phyloP scores from a whole-genome alignment of 2,113 vertebrate genomes.

The Polypterus senegalus region DNA sequence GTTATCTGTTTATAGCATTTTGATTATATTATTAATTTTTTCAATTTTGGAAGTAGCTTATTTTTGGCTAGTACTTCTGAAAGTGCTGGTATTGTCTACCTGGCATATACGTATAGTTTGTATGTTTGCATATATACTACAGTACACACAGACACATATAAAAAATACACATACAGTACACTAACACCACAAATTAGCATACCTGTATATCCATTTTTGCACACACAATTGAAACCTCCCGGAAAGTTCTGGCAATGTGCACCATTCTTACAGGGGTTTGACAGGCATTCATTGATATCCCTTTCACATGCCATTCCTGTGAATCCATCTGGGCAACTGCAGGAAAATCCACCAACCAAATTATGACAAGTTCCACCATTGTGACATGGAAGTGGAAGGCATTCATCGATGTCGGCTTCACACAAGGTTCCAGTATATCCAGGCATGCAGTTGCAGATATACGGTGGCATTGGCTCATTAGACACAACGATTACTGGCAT shows the following conservation, averaged over 20 bases:
- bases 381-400: slow-evolving; percentile 84
- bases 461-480: slow-evolving; percentile 70
- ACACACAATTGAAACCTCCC: slow-evolving; percentile 83
- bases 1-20: too few species aligned
- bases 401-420: slow-evolving; percentile 78
- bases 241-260: slow-evolving; percentile 91
- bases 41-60: too few species aligned
- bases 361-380: slow-evolving; percentile 88
- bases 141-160: too few species aligned
- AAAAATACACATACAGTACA: too few species aligned
- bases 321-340: slow-evolving; percentile 83
- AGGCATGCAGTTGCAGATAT: slow-evolving; percentile 75
- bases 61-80: too few species aligned
- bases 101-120: too few species aligned
- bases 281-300: slow-evolving; percentile 87
- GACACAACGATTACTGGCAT: slow-evolving; percentile 73
- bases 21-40: too few species aligned
- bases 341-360: slow-evolving; percentile 84
- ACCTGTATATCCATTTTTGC: slow-evolving; percentile 91
- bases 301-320: slow-evolving; percentile 89
- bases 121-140: too few species aligned
- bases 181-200: slow-evolving; percentile 6
- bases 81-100: too few species aligned
- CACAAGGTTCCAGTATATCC: slow-evolving; percentile 75
- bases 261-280: slow-evolving; percentile 79